Base-by-base conservation (phyloP, 2,113 vertebrate genomes). In the Hyla sarda region DNA sequence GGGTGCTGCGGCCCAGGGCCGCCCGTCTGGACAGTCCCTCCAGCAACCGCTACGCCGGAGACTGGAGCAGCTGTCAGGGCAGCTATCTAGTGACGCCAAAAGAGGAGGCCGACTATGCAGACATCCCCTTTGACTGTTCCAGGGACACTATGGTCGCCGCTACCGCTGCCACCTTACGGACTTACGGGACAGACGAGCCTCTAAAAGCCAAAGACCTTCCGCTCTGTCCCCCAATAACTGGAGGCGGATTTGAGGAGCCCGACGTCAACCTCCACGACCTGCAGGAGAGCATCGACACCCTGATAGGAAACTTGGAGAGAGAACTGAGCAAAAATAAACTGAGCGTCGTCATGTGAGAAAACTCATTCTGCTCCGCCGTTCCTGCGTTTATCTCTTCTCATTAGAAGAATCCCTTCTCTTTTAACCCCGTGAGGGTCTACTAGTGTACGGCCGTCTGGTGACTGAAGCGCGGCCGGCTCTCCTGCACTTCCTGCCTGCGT, bases 261-360 rank as follows among this genome's bases (percentile, higher is more conserved):
- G 93, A 93, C 78, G 96, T 96, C 32, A 96, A 99, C 94, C 96
- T 99, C 91, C 95, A 93, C 89, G 97, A 99, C 91, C 95, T 99
- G 87, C 98, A 99, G 92, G 98, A 99, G 92, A 99, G 98, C 89
- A 99, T 99, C 9, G 98, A 99, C 90, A 96, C 95, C 6, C 92
- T 99, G 85, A 97, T 99, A 89, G 97, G 98, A 90, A 99, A 99
- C 93, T 93, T 99, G 90, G 98, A 99, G 91, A 90, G 94, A 89
- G 98, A 99, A 90, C 97, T 99, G 83, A 99, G 96, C 92, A 99
- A 99, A 92, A 99, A 96, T 91, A 99, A 97, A 88, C 91, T 98
- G 52, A 97, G 95, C 25, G 93, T 95, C 50, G 95, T 95, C 83
- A 96, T 93, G 52, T 98, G 91, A 96, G 32, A n/a, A n/a, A n/a